Percentiles rank a stretch among this genome's conserved stretches.
Evolutionary conservation across 2,888 invertebrate genomes (phyloP).

Genomic region (Resseliella maxima): DNA sequence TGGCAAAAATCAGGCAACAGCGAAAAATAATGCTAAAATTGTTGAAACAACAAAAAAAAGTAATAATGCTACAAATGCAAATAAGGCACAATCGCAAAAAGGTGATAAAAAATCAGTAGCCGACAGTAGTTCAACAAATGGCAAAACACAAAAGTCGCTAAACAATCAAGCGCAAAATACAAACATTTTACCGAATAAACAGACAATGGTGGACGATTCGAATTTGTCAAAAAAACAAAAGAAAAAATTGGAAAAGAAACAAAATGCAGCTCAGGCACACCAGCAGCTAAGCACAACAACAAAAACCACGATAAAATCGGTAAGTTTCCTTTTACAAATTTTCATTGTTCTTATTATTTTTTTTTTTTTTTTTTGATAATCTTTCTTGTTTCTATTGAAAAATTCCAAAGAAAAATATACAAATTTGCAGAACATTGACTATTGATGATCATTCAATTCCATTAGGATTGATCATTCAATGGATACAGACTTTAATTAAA

Average conservation of each 20-base stretch:
- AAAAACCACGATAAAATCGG: background rate
- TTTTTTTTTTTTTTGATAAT: background rate
- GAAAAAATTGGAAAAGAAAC: conserved; percentile 54
- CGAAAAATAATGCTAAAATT: conserved; percentile 13
- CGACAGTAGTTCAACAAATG: conserved; percentile 57
- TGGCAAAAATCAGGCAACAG: background rate
- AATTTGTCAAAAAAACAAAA: conserved; percentile 56
- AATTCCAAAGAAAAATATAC: background rate
- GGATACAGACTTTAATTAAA: background rate
- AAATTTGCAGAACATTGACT: background rate
- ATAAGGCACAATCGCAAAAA: conserved; percentile 25
- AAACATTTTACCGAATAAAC: background rate
- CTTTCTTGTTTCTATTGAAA: conserved; percentile 56
- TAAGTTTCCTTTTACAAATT: background rate
- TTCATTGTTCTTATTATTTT: background rate
- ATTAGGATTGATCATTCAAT: background rate
- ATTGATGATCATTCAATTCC: background rate
- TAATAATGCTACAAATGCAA: conserved; percentile 5
- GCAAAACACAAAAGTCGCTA: background rate
- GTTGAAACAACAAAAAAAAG: background rate
- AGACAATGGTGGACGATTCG: background rate
- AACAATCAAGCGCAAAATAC: conserved; percentile 10
- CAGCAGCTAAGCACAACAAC: background rate
- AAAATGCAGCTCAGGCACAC: conserved; percentile 7
- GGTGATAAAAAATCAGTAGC: conserved; percentile 9